A percentile compares a stretch with the other conserved stretches of the same genome.
phyloP scores from a whole-genome alignment of 2,888 invertebrate species.

The Papilio gigon region DNA sequence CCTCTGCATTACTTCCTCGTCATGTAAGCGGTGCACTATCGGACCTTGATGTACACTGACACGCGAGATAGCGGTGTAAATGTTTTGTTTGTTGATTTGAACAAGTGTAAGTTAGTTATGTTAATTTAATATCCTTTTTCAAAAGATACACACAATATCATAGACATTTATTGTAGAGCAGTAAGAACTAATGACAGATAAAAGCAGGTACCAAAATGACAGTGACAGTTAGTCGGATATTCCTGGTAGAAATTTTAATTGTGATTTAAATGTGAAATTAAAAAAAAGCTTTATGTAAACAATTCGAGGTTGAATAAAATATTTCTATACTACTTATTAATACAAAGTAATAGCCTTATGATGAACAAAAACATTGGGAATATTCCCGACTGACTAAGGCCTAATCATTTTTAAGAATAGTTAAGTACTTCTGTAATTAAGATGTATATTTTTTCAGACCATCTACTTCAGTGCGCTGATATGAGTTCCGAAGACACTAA shows the following conservation, averaged over 20 bases:
- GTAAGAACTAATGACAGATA: background rate
- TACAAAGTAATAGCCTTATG: background rate
- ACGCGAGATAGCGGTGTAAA: slow-evolving; percentile 44
- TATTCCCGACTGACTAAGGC: no score
- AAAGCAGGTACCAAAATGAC: slow-evolving; percentile 23
- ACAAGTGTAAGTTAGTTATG: slow-evolving; percentile 22
- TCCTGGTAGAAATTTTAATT: background rate
- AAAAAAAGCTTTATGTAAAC: no score
- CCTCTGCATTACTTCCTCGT: slow-evolving; percentile 53
- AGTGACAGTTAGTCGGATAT: slow-evolving; percentile 22
- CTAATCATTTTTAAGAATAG: no score
- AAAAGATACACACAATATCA: background rate
- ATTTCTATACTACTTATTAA: no score
- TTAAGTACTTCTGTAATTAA: background rate
- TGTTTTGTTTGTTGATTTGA: slow-evolving; percentile 36
- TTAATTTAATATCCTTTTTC: background rate
- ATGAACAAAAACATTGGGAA: background rate
- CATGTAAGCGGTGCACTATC: slow-evolving; percentile 45
- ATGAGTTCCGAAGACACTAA: background rate
- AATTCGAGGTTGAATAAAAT: no score
- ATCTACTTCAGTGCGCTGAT: background rate
- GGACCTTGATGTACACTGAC: slow-evolving; percentile 39
- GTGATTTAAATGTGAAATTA: background rate
- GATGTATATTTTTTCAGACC: slow-evolving; percentile 1
- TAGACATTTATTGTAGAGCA: background rate